Evolutionary conservation across 2,797 vertebrate genomes (phyloP), one percentile per base, ranked within the genome.

Genomic region (Momotus momota): DNA sequence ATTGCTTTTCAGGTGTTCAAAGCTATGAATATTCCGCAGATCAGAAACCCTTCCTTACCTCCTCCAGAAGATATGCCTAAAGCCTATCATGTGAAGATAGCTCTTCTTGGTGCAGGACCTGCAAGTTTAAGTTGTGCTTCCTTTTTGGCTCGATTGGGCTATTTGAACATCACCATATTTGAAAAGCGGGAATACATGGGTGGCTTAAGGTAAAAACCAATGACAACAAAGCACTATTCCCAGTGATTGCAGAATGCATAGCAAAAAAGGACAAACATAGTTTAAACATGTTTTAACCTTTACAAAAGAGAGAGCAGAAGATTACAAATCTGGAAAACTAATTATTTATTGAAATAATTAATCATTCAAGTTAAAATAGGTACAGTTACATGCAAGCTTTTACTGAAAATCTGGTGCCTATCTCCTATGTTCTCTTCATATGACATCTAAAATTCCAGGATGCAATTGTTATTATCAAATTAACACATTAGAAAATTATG

Each of bases 51-150:
- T 43, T 97, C 97, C 14, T 98, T 99, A 55, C 98, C 98, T 57
- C 97, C 98, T 70, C 81, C 95, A 5, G 97, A 98, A 92, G 96
- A 98, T 60, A 99, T 99, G 98, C 98, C 98, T 33, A 96, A 98
- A 89, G 98, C 98, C 16, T 99, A 98, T 96, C 98, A 97, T 8
- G 90, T 94, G 40, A 99, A 99, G 66, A 98, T 99, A 58, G 99
- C 99, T 93, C 98, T 99, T 93, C 98, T 99, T 95, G 99, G 99
- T 86, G 99, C 99, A 16, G 99, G 99, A 17, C 99, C 99, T 33
- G 98, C 99, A 20, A 99, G 99, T 61, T 97, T 99, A 93, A 99
- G 99, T 89, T 99, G 99, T 93, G 99, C 99, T 71, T 98, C 99
- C 7, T 99, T 99, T 94, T 97, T 99, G 96, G 99, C 98, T 86